Base-by-base conservation (phyloP, 2,797 vertebrate species). In the Lepilemur ruficaudatus region DNA sequence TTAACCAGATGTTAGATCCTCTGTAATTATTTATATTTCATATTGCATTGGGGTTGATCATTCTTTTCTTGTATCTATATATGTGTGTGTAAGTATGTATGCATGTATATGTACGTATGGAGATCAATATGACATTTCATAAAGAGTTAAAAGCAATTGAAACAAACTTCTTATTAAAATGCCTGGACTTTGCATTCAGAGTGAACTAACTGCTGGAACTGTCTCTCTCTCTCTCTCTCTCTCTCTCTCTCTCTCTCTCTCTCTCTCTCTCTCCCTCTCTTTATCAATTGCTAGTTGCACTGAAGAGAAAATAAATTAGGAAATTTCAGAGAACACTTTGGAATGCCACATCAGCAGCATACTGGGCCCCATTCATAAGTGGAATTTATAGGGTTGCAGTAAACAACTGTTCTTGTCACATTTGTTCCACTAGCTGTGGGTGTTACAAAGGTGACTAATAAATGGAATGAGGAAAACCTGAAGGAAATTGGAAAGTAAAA, bases 91-190 rank as follows among this genome's bases (percentile, higher is more conserved):
- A 0, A 20, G 1, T 32, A 0, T 50, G 17, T 73, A 15, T 73
- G 4, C 5, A 18, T 32, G 4, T 32, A 1, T 48, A 0, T 79
- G 22, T 52, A 5, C 23, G 14, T 35, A 28, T 79, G 25, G 2
- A 70, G 11, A 20, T 69, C 52, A 61, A 85, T 12, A 81, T 79
- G 15, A 50, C 67, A 67, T 46, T 93, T 83, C 41, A 78, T 18
- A 78, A 90, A 93, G 46, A 46, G 13, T 67, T 82, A 52, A 84
- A 88, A 76, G 12, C 30, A 82, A 32, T 20, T 32, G 28, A 95
- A 91, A 30, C 7, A 79, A 92, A 81, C 76, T 3, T 92, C 7
- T 55, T 61, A 48, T 81, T 95, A 61, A 91, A 89, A 91, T 83
- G 4, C 59, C 32, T 90, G 28, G 90, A 89, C 22, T 86, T 93